Evolutionary conservation across 2,797 vertebrate species (phyloP).

Genomic region (Macropodus opercularis): DNA sequence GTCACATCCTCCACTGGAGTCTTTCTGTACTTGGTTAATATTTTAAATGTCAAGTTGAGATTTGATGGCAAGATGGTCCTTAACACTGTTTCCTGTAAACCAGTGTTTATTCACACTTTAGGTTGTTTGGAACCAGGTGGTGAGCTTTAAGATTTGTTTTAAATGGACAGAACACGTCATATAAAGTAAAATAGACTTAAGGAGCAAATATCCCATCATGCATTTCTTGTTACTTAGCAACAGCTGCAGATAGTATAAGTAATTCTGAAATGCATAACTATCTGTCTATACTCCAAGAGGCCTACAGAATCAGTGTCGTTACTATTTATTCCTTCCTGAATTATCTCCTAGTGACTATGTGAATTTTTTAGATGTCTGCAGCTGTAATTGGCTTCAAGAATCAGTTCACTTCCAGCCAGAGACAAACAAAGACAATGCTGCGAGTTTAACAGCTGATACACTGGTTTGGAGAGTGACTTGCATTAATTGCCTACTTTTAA

Average conservation of each 20-base stretch:
- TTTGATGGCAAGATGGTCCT: not conserved
- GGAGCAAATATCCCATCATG: too few species aligned
- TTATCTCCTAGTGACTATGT: not conserved
- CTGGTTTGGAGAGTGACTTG: not conserved
- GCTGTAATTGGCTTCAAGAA: too few species aligned
- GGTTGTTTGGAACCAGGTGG: not conserved
- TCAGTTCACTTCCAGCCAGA: not conserved
- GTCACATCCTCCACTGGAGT: conserved; percentile 32
- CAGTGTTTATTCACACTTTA: not conserved
- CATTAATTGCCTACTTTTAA: too few species aligned
- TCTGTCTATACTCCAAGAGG: not conserved
- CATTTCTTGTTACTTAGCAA: too few species aligned
- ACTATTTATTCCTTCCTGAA: not conserved
- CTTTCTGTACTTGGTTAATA: not conserved
- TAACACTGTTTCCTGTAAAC: not conserved
- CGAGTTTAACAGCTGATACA: conserved; percentile 1
- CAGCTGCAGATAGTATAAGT: too few species aligned
- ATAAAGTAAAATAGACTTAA: too few species aligned
- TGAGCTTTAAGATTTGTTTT: not conserved
- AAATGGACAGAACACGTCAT: not conserved
- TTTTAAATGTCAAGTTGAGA: not conserved
- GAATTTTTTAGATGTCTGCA: too few species aligned
- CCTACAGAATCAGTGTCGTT: not conserved
- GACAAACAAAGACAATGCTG: not conserved
- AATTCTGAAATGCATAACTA: not conserved